These are phyloP conservation scores for Triplophysa siluroides DNA, from an alignment of 2,113 vertebrate species.

Conservation along the genomic window DNA sequence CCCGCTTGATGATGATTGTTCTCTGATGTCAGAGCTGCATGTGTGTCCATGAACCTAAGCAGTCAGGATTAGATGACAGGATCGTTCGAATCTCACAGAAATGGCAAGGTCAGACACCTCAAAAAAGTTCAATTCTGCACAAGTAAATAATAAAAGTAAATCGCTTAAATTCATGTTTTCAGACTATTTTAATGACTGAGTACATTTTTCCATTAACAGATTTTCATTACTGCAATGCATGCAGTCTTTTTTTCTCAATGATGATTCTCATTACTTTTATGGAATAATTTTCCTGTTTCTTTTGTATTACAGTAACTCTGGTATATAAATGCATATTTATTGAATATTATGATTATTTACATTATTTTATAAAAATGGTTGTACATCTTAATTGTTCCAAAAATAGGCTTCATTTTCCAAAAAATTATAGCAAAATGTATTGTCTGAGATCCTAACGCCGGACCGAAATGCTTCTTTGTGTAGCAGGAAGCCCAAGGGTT, in stretches of 20 bases:
- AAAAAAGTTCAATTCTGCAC: not conserved
- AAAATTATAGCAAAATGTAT: too few species aligned
- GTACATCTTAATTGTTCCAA: not conserved
- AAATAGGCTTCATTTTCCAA: too few species aligned
- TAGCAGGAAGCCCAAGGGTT: not conserved
- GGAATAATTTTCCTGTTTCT: not conserved
- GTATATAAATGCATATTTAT: too few species aligned
- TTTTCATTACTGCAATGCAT: not conserved
- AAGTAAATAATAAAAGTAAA: too few species aligned
- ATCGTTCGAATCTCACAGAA: slow-evolving; percentile 8
- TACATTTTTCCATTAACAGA: not conserved
- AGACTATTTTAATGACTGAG: too few species aligned
- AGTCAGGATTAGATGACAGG: slow-evolving; percentile 24
- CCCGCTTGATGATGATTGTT: slow-evolving; percentile 31
- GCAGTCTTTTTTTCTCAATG: not conserved
- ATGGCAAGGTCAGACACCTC: not conserved
- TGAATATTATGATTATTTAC: not conserved
- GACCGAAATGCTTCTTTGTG: not conserved
- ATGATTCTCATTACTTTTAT: not conserved
- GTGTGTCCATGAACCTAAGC: not conserved
- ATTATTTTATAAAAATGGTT: not conserved
- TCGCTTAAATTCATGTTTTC: too few species aligned
- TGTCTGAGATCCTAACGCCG: not conserved
- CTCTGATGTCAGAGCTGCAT: slow-evolving; percentile 38
- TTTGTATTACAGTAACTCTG: not conserved